These are phyloP conservation scores for Tachystola acroxantha DNA, from an alignment of 2,888 invertebrate genomes.

Conservation along the genomic window DNA sequence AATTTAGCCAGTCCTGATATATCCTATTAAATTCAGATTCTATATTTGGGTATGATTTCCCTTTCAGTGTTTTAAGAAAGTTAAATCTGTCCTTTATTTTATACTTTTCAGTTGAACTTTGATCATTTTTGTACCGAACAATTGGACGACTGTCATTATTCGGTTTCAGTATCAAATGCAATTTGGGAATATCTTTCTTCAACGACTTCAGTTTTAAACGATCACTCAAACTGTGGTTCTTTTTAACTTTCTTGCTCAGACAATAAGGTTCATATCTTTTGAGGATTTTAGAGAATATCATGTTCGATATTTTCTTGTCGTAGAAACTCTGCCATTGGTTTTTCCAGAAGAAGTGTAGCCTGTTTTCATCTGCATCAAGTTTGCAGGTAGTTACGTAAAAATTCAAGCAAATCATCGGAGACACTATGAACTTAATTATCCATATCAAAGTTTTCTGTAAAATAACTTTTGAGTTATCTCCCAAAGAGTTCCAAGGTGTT, in stretches of 20 bases:
- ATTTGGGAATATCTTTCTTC: slow-evolving; percentile 52
- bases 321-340: slow-evolving; percentile 66
- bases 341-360: slow-evolving; percentile 63
- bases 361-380: slow-evolving; percentile 58
- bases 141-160: slow-evolving; percentile 59
- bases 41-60: slow-evolving; percentile 34
- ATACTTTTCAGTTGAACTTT: slow-evolving; percentile 38
- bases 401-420: slow-evolving; percentile 56
- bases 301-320: slow-evolving; percentile 49
- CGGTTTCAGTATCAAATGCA: slow-evolving; percentile 54
- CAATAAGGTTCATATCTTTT: slow-evolving; percentile 40
- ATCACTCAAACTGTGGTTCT: slow-evolving; percentile 27
- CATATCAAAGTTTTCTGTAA: slow-evolving; percentile 38
- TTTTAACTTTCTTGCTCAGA: slow-evolving; percentile 39
- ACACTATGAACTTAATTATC: slow-evolving; percentile 49
- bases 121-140: slow-evolving; percentile 53
- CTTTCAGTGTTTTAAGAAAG: slow-evolving; percentile 43
- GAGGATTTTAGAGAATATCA: slow-evolving; percentile 45
- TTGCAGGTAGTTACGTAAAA: slow-evolving; percentile 67
- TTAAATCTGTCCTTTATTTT: slow-evolving; percentile 52
- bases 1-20: slow-evolving; percentile 43
- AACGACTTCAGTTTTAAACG: slow-evolving; percentile 33
- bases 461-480: slow-evolving; percentile 18
- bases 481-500: slow-evolving; percentile 36
- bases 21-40: slow-evolving; percentile 44